phyloP scores from a whole-genome alignment of 2,797 vertebrate genomes.

The Hypotaenidia okinawae region DNA sequence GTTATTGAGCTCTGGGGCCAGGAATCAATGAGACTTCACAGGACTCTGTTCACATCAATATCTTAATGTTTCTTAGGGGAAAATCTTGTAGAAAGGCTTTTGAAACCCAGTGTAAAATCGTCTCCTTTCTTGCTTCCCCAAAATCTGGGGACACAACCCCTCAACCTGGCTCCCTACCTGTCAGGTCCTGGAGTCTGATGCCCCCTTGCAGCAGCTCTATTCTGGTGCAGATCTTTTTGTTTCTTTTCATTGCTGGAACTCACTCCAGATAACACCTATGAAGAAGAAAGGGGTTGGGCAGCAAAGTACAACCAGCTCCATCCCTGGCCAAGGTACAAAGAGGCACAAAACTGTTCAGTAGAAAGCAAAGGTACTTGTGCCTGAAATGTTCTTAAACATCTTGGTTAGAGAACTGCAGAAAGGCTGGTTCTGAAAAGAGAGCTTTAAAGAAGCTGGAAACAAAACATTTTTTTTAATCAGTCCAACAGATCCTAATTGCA shows the following conservation, averaged over 20 bases:
- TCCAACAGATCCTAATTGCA: neutral
- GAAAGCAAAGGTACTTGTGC: neutral
- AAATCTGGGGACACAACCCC: accelerated
- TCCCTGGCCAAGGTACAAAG: neutral
- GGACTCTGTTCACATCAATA: neutral
- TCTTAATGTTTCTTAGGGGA: neutral
- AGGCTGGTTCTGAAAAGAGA: neutral
- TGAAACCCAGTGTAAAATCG: neutral
- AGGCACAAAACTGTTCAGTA: neutral
- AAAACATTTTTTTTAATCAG: neutral
- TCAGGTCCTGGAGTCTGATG: neutral
- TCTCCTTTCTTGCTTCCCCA: neutral
- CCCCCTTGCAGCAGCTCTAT: neutral
- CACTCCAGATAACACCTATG: neutral
- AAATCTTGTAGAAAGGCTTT: neutral
- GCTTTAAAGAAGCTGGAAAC: neutral
- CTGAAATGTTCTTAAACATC: neutral
- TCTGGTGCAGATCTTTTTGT: neutral
- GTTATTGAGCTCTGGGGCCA: neutral
- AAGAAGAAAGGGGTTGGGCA: neutral
- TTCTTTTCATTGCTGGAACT: neutral
- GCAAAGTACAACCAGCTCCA: neutral
- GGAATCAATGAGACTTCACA: neutral
- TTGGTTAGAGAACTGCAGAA: neutral
- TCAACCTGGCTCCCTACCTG: neutral